Base-by-base conservation (phyloP, 64 coral and sea anemone genomes). In the Pachyseris speciosa region DNA sequence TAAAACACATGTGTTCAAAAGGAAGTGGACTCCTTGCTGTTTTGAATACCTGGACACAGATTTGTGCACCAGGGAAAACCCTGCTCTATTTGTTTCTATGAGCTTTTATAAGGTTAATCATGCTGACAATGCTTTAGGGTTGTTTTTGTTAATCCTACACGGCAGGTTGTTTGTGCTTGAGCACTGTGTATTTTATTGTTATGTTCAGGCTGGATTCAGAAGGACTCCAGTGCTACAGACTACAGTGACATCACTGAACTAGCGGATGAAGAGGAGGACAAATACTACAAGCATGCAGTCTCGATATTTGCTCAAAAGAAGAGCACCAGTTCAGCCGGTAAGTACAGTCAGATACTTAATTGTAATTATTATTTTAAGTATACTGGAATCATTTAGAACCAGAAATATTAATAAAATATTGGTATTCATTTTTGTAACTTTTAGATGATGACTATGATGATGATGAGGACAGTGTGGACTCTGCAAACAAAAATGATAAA, bases 161-260 rank as follows among this genome's bases (percentile, higher is more conserved):
- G n/a, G n/a, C n/a, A n/a, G n/a, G n/a, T n/a, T n/a, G n/a, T 13
- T 34, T 64, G 1, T 17, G 17, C 0, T 37, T 76, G 32, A 8
- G 22, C 2, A 32, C 37, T 37, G 4, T 60, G 37, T 83, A 9
- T 83, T 32, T 83, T 36, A 5, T 64, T 28, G 3, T 17, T 74
- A 29, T 58, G 7, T 12, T 31, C 20, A 96, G 94, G 84, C 28
- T 96, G 94, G 94, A 36, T 96, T 69, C 94, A 89, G 28, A 98
- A 95, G 55, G 93, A 91, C 80, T 87, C 89, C 3, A 78, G 83
- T 95, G 96, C 96, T 32, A 92, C 80, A 86, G 96, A 98, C 43
- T 98, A 88, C 37, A 98, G 96, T 86, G 96, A 98, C 72, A 98
- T 98, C 2, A 92, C 61, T 58, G 96, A 98, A 39, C 70, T 98